Evolutionary conservation across 2,113 vertebrate species (phyloP), one percentile per base, ranked within the genome.

Genomic region (Lanius ludovicianus): DNA sequence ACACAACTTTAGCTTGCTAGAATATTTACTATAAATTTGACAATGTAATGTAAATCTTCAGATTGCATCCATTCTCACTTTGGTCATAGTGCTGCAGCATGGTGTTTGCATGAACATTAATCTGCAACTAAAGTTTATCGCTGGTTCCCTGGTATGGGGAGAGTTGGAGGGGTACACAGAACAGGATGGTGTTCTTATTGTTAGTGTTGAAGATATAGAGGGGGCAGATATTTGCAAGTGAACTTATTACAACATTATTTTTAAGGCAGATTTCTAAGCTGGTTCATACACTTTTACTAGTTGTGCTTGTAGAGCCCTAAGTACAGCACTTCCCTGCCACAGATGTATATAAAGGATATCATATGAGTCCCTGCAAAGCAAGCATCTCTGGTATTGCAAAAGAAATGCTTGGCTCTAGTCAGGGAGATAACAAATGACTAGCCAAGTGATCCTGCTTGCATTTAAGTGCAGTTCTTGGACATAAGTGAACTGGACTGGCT

Each of bases 401-500:
- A 84, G 25, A 76, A 90, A 30, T 42, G 13, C 44, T 35, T 85
- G 64, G 25, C 53, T 77, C 59, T 52, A 3, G 16, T 59, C 33
- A 41, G 50, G 35, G 21, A 23, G 60, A 37, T 63, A 41, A 27
- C 5, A 63, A 31, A 71, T 33, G 56, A 63, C 47, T 23, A 47
- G 49, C 77, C 67, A 83, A 90, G 28, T 31, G 49, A 39, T 94
- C 67, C 77, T 92, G 31, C 35, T 76, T 82, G 44, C 46, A 13
- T 80, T 78, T 91, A 81, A 71, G 57, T 75, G 56, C 79, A 42
- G 70, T 75, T 78, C 70, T 89, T 88, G 73, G 84, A 42, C 64
- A 80, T 59, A 49, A 85, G 57, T 94, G 89, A 95, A 69, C 78
- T 80, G 70, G 65, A 76, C 87, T 17, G 50, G 78, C 90, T 97